Percentiles rank a stretch among this genome's conserved stretches.
Conservation (phyloP, 2,113 vertebrate genomes). For the Hippocampus mohnikei region DNA sequence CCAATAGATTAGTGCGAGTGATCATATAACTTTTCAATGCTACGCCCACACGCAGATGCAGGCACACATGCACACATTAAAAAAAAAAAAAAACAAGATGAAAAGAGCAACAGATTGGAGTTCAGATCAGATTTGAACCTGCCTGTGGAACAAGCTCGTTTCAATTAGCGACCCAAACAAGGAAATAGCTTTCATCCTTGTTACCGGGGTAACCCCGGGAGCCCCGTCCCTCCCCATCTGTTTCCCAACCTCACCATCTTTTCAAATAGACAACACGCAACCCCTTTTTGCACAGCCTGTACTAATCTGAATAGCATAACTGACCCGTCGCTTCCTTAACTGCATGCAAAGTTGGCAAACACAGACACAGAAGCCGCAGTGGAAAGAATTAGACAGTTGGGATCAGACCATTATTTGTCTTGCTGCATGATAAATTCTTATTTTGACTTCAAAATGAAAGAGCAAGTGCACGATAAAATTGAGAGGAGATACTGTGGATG, state of each 20-base stretch:
- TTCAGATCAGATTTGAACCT: conserved; percentile 62
- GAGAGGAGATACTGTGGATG: conserved; percentile 22
- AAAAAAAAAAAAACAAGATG: conserved; percentile 1
- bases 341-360: conserved; percentile 49
- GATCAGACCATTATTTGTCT: neutral
- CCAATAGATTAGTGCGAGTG: neutral
- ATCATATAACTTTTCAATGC: neutral
- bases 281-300: conserved; percentile 5
- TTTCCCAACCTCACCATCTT: conserved; percentile 41
- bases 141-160: conserved; percentile 64
- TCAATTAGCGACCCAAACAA: conserved; percentile 71
- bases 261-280: conserved; percentile 28
- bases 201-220: conserved; percentile 48
- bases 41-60: conserved; percentile 6
- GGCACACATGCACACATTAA: conserved; percentile 8
- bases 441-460: neutral
- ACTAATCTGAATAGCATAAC: conserved; percentile 17
- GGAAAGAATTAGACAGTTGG: neutral
- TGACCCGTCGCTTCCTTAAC: conserved; percentile 29
- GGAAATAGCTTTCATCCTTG: conserved; percentile 62
- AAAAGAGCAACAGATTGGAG: conserved; percentile 59
- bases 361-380: conserved; percentile 29
- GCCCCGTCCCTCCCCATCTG: conserved; percentile 60
- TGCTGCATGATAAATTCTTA: neutral
- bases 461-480: conserved; percentile 24